Percentiles rank a stretch among this genome's conserved stretches.
Evolutionary conservation across 1,140 invertebrate genomes (phyloP).

Genomic region (Acromyrmex echinatior): DNA sequence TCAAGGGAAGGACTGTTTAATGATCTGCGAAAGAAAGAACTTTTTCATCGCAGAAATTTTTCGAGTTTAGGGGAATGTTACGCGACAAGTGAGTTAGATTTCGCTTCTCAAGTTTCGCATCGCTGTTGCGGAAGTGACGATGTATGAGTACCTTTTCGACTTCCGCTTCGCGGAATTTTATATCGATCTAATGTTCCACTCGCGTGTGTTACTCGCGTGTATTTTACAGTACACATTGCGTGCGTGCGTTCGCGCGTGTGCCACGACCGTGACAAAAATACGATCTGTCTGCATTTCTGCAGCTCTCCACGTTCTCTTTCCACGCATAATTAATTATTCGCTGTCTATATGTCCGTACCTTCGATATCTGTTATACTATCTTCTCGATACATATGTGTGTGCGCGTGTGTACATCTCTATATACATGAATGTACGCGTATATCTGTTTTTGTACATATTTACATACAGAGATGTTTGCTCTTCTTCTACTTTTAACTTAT

Average conservation of each 20-base stretch:
- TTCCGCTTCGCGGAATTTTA: background rate
- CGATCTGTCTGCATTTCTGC: slow-evolving; percentile 40
- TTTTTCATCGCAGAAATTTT: background rate
- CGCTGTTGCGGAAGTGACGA: slow-evolving; percentile 15
- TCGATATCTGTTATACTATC: slow-evolving; percentile 66
- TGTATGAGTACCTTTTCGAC: background rate
- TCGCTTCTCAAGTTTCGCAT: background rate
- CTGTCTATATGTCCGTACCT: slow-evolving; percentile 60
- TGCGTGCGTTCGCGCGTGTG: slow-evolving; percentile 61
- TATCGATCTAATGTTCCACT: slow-evolving; percentile 7
- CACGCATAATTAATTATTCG: slow-evolving; percentile 72
- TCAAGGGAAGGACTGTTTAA: background rate
- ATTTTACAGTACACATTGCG: slow-evolving; percentile 1
- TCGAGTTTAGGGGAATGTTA: background rate
- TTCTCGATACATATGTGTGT: slow-evolving; percentile 65
- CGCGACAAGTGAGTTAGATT: background rate
- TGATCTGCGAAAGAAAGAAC: background rate
- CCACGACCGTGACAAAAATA: slow-evolving; percentile 37
- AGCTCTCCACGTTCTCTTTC: slow-evolving; percentile 64
- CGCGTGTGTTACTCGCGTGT: background rate
- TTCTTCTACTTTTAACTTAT: slow-evolving; percentile 61
- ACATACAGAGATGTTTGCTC: slow-evolving; percentile 56
- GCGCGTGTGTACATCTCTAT: slow-evolving; percentile 62
- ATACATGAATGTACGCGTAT: slow-evolving; percentile 65
- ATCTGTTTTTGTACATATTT: slow-evolving; percentile 35